Base-by-base conservation (phyloP, 2,797 vertebrate genomes). In the Gymnothorax reevesii region DNA sequence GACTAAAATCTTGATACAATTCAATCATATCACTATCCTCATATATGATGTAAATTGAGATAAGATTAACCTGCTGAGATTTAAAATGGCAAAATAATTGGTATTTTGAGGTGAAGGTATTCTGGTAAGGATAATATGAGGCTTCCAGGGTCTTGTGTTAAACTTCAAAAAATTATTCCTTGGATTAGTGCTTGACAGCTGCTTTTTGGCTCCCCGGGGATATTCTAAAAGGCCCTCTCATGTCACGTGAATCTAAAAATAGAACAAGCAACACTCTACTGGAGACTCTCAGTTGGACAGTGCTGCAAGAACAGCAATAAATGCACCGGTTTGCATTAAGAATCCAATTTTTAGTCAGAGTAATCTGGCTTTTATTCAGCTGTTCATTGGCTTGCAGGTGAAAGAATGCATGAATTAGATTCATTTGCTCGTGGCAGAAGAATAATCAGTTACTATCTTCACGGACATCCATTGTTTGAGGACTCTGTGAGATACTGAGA, bases 161-260 rank as follows among this genome's bases (percentile, higher is more conserved):
- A 77, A 52, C 5, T 27, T 60, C 60, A 3, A 52, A 42, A 15
- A 75, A 85, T 75, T 7, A 17, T 59, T 59, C 59, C 15, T 85
- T 86, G 64, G 59, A 90, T 90, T 88, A 73, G 89, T 82, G 91
- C 84, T 85, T 88, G 87, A 90, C 90, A 92, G 91, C 89, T 92
- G 88, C 88, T 89, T 88, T 90, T 90, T 91, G 87, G 85, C 88
- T 90, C 89, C 20, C 0, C 86, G 84, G 90, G 84, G 17, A 57
- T 89, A 69, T 79, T 86, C 12, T 75, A 66, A 3, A 27, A 80
- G 25, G 87, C 89, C 89, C 80, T 87, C 86, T 80, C 80, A 62
- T 89, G 88, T 89, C 77, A 90, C 88, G 91, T 87, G 92, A 59
- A 86, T 73, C 89, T 93, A 90, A 89, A 90, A 90, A 88, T 92